Evolutionary conservation across 2,888 invertebrate species (phyloP).

Genomic region (Drosophila formosana): DNA sequence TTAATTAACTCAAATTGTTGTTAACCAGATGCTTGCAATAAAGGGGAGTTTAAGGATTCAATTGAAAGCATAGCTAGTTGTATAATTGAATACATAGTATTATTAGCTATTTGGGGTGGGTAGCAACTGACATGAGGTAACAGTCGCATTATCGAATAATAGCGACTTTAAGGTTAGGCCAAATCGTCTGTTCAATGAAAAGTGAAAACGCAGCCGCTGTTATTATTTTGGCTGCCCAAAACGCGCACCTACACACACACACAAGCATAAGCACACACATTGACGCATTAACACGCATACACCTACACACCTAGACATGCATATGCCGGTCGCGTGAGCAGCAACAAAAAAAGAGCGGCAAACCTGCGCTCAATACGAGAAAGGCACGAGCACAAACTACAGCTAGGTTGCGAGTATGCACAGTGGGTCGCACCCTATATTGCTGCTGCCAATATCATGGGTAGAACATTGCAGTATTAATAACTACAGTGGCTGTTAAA

Average conservation of each 20-base stretch:
- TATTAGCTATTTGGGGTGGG: neutral
- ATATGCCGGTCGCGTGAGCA: slow-evolving; percentile 53
- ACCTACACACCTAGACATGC: slow-evolving; percentile 16
- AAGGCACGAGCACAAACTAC: slow-evolving; percentile 49
- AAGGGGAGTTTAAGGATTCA: neutral
- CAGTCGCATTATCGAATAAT: slow-evolving; percentile 1
- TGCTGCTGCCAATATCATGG: neutral
- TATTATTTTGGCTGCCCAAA: slow-evolving; percentile 66
- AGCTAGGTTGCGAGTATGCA: slow-evolving; percentile 16
- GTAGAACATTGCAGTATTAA: neutral
- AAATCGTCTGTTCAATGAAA: slow-evolving; percentile 53
- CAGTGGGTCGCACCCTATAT: slow-evolving; percentile 16
- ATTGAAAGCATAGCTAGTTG: no score
- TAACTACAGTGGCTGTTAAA: no score
- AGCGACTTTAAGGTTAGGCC: slow-evolving; percentile 45
- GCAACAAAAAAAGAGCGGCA: slow-evolving; percentile 70
- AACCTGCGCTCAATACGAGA: slow-evolving; percentile 67
- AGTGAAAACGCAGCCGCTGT: slow-evolving; percentile 70
- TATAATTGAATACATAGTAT: no score
- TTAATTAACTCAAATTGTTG: no score
- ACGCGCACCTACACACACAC: slow-evolving; percentile 41
- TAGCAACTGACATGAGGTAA: slow-evolving; percentile 8
- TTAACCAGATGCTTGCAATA: neutral
- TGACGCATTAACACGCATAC: slow-evolving; percentile 6
- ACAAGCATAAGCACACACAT: slow-evolving; percentile 16